A percentile compares a stretch with the other conserved stretches of the same genome.
Conservation (phyloP, 2,888 invertebrate genomes). For the Sisyra nigra region DNA sequence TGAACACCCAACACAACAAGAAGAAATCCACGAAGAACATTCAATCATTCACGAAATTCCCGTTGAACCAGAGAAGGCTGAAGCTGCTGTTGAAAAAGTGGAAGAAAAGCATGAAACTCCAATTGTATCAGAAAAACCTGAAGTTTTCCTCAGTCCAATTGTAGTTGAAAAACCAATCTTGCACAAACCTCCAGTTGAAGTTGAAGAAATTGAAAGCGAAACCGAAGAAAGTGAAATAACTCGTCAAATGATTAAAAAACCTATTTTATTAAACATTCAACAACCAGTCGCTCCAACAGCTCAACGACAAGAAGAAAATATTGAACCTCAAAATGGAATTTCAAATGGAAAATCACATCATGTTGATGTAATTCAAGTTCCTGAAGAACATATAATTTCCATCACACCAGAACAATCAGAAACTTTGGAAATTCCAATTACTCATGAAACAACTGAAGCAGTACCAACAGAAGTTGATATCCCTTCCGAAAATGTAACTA, state of each 20-base stretch:
- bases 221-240: constrained; percentile 8
- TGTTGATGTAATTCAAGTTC: constrained; percentile 16
- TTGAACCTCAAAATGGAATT: constrained; percentile 7
- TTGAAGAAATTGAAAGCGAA: constrained; percentile 14
- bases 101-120: constrained; percentile 1
- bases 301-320: constrained; percentile 11
- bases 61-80: not conserved
- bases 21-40: not conserved
- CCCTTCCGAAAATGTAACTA: constrained; percentile 1
- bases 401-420: constrained; percentile 9
- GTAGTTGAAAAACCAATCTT: constrained; percentile 2
- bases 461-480: constrained; percentile 18
- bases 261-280: constrained; percentile 8
- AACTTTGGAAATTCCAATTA: constrained; percentile 16
- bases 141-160: not conserved
- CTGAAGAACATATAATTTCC: constrained; percentile 6
- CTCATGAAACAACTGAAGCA: constrained; percentile 14
- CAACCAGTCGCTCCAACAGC: constrained; percentile 7
- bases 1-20: not conserved
- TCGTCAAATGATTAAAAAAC: constrained; percentile 11
- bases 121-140: constrained; percentile 1
- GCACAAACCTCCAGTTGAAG: constrained; percentile 13
- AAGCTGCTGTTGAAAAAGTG: not conserved
- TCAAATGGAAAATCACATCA: constrained; percentile 2
- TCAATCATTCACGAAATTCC: not conserved